Evolutionary conservation across 1,140 invertebrate species (phyloP), one percentile per base, ranked within the genome.

Genomic region (Zaprionus davidi): DNA sequence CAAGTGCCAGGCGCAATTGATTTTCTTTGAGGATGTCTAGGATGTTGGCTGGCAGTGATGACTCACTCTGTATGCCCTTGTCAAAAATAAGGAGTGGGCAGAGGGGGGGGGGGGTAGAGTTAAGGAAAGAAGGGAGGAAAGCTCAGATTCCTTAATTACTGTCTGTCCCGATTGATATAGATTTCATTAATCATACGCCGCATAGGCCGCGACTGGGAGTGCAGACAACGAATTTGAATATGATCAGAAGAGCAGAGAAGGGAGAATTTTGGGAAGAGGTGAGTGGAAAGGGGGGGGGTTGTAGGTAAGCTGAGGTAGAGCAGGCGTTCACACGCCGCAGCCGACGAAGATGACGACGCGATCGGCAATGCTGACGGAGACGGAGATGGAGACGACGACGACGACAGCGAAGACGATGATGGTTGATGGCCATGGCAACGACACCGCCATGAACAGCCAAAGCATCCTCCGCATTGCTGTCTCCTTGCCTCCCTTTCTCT

Each of bases 121-220:
- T 13, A 1, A 9, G n/a, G 12, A 17, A 22, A 36, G 34, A 17
- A 22, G 6, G 31, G 2, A 13, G 12, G 20, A 20, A 22, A 34
- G 28, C 36, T 59, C 20, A 26, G 51, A 77, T 74, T 87, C 64
- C 78, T 81, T 81, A 87, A 88, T 87, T 87, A 87, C 74, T 76
- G 78, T 78, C 80, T 81, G 41, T 60, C 66, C 51, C 26, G 49
- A 69, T 73, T 68, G 41, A 62, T 13, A 38, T 58, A 22, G 11
- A 84, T 78, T 81, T 88, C 74, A 88, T 88, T 83, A 82, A 81
- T 81, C 79, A 51, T 78, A 78, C 72, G 78, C 59, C 71, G 41
- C 64, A 66, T 84, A 69, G 58, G 55, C 53, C 51, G 17, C 34
- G 59, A 65, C 53, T 44, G 41, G 22, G 31, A 34, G 28, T 31